Percentiles rank a stretch among this genome's conserved stretches.
phyloP scores from a whole-genome alignment of 1,140 invertebrate species.

The Aporrectodea caliginosa region DNA sequence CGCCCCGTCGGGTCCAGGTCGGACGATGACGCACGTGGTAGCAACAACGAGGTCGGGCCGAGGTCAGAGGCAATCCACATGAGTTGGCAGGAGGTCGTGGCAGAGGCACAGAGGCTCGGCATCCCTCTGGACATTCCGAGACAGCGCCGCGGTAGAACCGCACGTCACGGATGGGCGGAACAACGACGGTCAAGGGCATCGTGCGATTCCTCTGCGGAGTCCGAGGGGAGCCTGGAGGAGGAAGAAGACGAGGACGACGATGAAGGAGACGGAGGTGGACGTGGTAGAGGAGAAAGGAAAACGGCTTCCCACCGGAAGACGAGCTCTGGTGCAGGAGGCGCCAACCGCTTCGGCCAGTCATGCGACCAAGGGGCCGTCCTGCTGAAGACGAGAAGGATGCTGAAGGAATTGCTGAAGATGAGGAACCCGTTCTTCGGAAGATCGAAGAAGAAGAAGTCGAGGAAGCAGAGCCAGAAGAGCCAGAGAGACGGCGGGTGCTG shows the following conservation, averaged over 20 bases:
- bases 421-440: neutral
- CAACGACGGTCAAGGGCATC: neutral
- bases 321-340: neutral
- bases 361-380: neutral
- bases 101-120: slow-evolving; percentile 12
- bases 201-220: neutral
- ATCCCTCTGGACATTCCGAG: slow-evolving; percentile 14
- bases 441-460: neutral
- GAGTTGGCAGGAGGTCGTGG: slow-evolving; percentile 20
- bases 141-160: neutral
- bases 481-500: neutral
- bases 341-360: neutral
- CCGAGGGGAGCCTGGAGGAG: neutral
- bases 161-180: neutral
- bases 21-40: neutral
- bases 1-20: neutral
- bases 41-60: neutral
- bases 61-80: slow-evolving; percentile 13
- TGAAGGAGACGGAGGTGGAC: neutral
- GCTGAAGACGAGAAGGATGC: neutral
- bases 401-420: neutral
- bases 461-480: too few species aligned
- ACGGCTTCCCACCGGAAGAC: neutral
- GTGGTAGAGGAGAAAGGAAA: neutral
- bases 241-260: neutral